Conservation (phyloP, 2,797 vertebrate species). For the Lagocephalus sceleratus region DNA sequence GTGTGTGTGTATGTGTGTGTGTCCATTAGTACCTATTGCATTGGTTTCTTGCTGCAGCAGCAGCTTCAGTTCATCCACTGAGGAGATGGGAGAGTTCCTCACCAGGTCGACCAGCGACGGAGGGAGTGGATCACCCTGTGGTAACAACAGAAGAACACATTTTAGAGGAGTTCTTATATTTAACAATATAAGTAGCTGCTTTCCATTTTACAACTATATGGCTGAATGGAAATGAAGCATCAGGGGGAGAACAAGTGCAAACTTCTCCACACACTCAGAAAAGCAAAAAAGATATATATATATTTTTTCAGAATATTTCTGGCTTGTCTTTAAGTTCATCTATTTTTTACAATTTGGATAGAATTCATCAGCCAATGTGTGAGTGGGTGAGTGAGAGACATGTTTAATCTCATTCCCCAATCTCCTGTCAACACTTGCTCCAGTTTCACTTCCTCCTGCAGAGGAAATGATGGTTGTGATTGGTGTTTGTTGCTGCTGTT, state of each 20-base stretch:
- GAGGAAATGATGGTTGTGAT: slow-evolving; percentile 47
- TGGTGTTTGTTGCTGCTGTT: slow-evolving; percentile 46
- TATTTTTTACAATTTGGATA: background rate
- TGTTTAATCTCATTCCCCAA: slow-evolving; percentile 28
- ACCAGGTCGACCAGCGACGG: slow-evolving; percentile 87
- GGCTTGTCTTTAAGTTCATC: background rate
- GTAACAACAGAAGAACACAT: too few relatives aligned
- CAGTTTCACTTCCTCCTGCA: slow-evolving; percentile 59
- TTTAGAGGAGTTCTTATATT: too few relatives aligned
- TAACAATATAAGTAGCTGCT: too few relatives aligned
- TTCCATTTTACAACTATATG: too few relatives aligned
- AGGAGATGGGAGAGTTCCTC: slow-evolving; percentile 82
- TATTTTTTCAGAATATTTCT: too few relatives aligned
- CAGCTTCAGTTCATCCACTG: slow-evolving; percentile 86
- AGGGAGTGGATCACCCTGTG: slow-evolving; percentile 87
- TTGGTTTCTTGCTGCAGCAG: slow-evolving; percentile 81
- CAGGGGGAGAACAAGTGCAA: background rate
- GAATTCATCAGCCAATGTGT: background rate
- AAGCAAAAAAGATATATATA: background rate
- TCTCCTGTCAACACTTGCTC: slow-evolving; percentile 54
- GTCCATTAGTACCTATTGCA: slow-evolving; percentile 84
- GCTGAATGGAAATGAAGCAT: background rate
- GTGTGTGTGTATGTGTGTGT: slow-evolving; percentile 17
- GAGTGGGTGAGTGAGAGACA: background rate
- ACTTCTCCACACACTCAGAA: background rate